These are phyloP conservation scores for Bombus balteatus DNA, from an alignment of 1,140 invertebrate species.

Conservation along the genomic window DNA sequence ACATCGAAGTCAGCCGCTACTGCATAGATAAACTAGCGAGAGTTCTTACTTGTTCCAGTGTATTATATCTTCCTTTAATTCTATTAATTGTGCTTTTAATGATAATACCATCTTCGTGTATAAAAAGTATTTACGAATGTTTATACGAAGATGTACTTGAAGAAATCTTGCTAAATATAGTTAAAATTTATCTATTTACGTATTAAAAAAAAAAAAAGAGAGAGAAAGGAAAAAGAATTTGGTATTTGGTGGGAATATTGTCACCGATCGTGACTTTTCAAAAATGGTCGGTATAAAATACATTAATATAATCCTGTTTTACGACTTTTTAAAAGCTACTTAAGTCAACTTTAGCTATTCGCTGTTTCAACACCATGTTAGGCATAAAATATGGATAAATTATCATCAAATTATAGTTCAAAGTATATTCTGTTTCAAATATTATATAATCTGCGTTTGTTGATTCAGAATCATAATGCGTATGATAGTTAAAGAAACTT, in stretches of 20 bases:
- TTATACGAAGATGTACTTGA: background rate
- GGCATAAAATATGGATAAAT: too few relatives aligned
- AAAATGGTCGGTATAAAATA: background rate
- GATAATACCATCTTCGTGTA: background rate
- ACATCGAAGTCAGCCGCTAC: constrained; percentile 48
- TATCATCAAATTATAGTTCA: background rate
- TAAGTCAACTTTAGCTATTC: background rate
- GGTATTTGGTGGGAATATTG: background rate
- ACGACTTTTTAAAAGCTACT: background rate
- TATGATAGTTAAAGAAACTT: too few relatives aligned
- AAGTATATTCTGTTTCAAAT: background rate
- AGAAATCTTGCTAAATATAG: background rate
- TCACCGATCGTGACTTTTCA: too few relatives aligned
- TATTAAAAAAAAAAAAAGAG: too few relatives aligned
- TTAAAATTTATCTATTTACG: background rate
- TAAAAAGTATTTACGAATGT: background rate
- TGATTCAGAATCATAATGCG: background rate
- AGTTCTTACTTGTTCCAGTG: background rate
- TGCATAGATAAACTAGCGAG: background rate
- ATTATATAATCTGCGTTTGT: background rate
- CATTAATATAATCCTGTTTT: background rate
- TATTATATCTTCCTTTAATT: background rate
- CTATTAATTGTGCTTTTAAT: too few relatives aligned
- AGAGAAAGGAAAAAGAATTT: background rate
- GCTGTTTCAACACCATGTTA: background rate